Base-by-base conservation (phyloP, 2,113 vertebrate genomes). In the Pungitius pungitius region DNA sequence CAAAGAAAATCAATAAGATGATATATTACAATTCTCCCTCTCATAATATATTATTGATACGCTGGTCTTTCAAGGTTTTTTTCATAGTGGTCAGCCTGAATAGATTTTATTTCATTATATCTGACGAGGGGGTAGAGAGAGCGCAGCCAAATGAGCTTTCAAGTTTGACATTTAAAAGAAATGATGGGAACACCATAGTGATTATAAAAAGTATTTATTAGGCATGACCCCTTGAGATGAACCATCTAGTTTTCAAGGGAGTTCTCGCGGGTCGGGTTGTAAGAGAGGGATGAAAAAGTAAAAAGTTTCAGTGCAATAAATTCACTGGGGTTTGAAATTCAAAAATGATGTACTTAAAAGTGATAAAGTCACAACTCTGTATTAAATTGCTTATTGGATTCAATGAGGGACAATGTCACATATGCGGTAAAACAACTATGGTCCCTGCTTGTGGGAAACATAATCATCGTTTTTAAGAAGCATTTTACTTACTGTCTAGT, bases 1-100 rank as follows among this genome's bases (percentile, higher is more conserved):
- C n/a, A 64, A 47, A 61, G 18, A 54, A 67, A 60, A 76, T 76
- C 45, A 63, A 47, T 73, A 39, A 8, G 37, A 30, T 58, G 15
- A 69, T 35, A 18, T 69, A 58, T 68, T 58, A 27, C 63, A 68
- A 33, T 33, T 5, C 18, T 66, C 4, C 3, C 18, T 69, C 20
- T 35, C 43, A 18, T 42, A 22, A 75, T 54, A 13, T 43, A 42
- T 40, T 49, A 47, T 71, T 70, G 17, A 65, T 55, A 59, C 1
- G 2, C 55, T 17, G 14, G 57, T 47, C 37, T 65, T 52, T 9
- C 5, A 33, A 59, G 61, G 35, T 55, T 13, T 64, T 8, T 51
- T 51, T 51, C 13, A 39, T 7, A 67, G 27, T 18, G 60, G 39
- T 26, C 60, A 64, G 27, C 14, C 15, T 26, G 15, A 43, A 54